Evolutionary conservation across 2,113 vertebrate genomes (phyloP), one percentile per base, ranked within the genome.

Genomic region (Tychaedon coryphoeus): DNA sequence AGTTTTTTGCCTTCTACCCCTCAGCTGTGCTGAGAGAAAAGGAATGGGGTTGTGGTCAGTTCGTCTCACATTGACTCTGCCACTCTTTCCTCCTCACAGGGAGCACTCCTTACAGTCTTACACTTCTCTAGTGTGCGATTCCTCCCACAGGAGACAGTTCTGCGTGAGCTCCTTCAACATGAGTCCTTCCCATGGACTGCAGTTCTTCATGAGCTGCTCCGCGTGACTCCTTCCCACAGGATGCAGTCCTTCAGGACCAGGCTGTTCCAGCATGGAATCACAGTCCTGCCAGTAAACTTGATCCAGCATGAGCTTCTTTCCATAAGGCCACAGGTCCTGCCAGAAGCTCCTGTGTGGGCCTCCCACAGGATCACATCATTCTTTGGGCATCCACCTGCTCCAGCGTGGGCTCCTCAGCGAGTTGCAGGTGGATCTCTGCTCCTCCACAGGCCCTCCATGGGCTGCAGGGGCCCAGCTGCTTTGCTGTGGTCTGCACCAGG

Each of bases 151-250:
- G 20, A 66, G 24, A 25, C 24, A 60, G 28, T 53, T 51, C 19
- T 45, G 23, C 13, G 5, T 73, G 2, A 73, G 25, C 23, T 53
- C 25, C 19, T 60, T 23, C 23, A 58, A 12, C 4, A 13, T 12
- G 18, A 66, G 51, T 66, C 33, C 12, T 65, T 88, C 23, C 19
- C 28, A 51, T 24, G 28, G 15, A 18, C 50, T 36, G 36, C 51
- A 60, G 19, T 74, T 60, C n/a, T 60, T 60, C 15, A 58, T 60
- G 2, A 88, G 38, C 36, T 80, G 36, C 33, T 58, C 10, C 4
- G 0, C 0, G 0, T 57, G 23, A 36, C 8, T 66, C 33, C 24
- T 58, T 66, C 53, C 60, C n/a, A n/a, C 0, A 0, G 12, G 12
- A 33, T n/a, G 24, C 45, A 81, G 33, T 81, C 33, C 45, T 67